Evolutionary conservation across 2,888 invertebrate genomes (phyloP).

Genomic region (Hermaeophaga mercurialis): DNA sequence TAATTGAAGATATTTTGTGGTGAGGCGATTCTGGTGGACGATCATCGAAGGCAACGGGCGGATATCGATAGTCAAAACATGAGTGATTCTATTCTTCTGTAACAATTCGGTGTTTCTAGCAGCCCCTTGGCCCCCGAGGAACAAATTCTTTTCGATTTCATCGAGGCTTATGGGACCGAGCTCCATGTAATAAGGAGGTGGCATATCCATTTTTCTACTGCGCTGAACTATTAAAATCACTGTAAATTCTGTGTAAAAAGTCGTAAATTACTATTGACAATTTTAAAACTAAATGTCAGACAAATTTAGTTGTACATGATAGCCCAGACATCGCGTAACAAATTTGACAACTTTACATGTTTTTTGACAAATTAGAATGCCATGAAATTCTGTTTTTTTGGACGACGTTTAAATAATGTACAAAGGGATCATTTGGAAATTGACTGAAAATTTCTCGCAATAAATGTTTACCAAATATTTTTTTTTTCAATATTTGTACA

Average conservation of each 20-base stretch:
- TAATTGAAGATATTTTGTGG: constrained; percentile 76
- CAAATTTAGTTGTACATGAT: too few species aligned
- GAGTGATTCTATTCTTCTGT: constrained; percentile 68
- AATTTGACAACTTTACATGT: too few species aligned
- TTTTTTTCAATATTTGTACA: too few species aligned
- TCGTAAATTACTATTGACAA: background rate
- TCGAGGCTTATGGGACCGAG: background rate
- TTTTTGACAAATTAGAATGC: too few species aligned
- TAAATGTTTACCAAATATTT: too few species aligned
- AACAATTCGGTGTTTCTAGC: constrained; percentile 75
- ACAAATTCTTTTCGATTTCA: constrained; percentile 1
- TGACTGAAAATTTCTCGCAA: too few species aligned
- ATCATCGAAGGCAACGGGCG: constrained; percentile 79
- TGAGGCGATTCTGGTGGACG: constrained; percentile 67
- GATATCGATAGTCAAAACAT: constrained; percentile 81
- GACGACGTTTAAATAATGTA: too few species aligned
- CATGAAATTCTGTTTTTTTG: too few species aligned
- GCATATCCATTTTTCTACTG: background rate
- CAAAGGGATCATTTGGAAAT: too few species aligned
- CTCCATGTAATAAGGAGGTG: background rate
- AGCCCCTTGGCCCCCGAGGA: constrained; percentile 72
- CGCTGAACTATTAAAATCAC: background rate
- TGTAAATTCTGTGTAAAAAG: background rate
- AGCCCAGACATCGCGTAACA: too few species aligned
- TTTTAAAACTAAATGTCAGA: background rate